These are phyloP conservation scores for Hylaeus anthracinus DNA, from an alignment of 1,140 invertebrate species.

Conservation along the genomic window DNA sequence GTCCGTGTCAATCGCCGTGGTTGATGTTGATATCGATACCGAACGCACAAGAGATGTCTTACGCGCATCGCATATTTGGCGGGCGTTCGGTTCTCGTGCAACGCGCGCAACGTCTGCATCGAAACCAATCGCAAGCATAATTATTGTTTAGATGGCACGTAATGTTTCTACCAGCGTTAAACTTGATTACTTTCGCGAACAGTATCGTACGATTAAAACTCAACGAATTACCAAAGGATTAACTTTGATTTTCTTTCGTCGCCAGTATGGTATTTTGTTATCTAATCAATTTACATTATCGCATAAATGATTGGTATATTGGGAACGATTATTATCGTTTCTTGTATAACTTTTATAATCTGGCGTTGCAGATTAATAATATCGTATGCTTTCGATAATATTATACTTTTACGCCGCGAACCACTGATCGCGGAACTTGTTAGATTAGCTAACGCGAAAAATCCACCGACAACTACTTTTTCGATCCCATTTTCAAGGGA, in stretches of 20 bases:
- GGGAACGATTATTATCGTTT: too few relatives aligned
- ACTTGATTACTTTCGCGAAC: not conserved
- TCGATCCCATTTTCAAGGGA: too few relatives aligned
- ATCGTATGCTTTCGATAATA: too few relatives aligned
- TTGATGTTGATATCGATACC: constrained; percentile 2
- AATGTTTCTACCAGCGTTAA: not conserved
- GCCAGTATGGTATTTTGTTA: not conserved
- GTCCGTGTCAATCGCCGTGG: constrained; percentile 27
- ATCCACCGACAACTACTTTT: too few relatives aligned
- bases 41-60: not conserved
- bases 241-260: not conserved
- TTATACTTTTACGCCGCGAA: too few relatives aligned
- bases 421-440: too few relatives aligned
- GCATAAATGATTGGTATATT: constrained; percentile 13
- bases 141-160: not conserved
- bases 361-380: too few relatives aligned
- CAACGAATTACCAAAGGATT: not conserved
- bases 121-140: not conserved
- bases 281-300: constrained; percentile 44
- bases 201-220: constrained; percentile 3
- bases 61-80: constrained; percentile 33
- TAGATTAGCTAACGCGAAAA: too few relatives aligned
- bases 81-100: not conserved
- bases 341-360: too few relatives aligned
- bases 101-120: not conserved